Evolutionary conservation across 2,113 vertebrate genomes (phyloP).

Genomic region (Buteo buteo): DNA sequence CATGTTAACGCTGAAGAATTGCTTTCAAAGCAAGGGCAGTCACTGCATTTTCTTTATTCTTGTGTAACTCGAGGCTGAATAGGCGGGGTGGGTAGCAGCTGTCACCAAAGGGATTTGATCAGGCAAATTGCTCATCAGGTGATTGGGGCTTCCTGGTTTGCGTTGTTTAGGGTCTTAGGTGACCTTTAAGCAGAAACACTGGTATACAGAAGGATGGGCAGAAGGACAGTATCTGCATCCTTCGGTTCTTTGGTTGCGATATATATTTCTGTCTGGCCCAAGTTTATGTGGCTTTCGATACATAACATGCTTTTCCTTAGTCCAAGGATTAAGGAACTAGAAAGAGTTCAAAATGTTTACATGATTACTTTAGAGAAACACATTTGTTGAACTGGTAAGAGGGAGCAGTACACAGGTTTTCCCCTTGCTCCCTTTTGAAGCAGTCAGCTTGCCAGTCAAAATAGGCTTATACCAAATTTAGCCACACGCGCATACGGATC

Average conservation of each 20-base stretch:
- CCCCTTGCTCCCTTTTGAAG: not conserved
- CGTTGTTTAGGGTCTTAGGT: not conserved
- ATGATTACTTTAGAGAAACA: not conserved
- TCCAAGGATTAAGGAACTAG: not conserved
- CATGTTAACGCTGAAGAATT: fast-evolving
- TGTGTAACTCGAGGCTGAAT: not conserved
- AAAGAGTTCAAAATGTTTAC: not conserved
- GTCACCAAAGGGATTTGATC: not conserved
- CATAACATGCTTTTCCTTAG: not conserved
- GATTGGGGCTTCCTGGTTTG: not conserved
- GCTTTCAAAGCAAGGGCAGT: not conserved
- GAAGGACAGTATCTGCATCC: not conserved
- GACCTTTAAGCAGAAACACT: not conserved
- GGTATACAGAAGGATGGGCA: not conserved
- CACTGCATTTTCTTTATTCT: not conserved
- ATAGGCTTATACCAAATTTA: not conserved
- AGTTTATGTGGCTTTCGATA: not conserved
- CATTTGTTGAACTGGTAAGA: not conserved
- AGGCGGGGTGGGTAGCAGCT: not conserved
- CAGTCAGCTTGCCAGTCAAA: not conserved
- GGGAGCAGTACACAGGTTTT: not conserved
- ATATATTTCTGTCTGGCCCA: not conserved
- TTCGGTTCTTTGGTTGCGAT: not conserved
- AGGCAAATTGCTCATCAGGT: not conserved
- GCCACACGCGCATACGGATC: fast-evolving